Evolutionary conservation across 2,113 vertebrate species (phyloP).

Genomic region (Stigmatopora nigra): DNA sequence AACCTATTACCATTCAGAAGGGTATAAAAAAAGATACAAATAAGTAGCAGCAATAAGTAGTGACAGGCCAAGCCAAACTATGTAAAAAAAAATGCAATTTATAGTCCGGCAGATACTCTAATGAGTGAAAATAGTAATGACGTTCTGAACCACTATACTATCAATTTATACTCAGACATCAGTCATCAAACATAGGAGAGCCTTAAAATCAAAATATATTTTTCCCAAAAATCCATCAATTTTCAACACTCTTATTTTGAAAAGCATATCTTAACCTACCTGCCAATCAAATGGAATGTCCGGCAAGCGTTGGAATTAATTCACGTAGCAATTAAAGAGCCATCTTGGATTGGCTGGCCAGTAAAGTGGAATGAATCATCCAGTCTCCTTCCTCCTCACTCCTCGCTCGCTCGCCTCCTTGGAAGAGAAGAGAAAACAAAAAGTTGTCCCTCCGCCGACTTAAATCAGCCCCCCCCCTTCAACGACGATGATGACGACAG

Average conservation of each 20-base stretch:
- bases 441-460: conserved; percentile 30
- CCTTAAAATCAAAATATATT: background rate
- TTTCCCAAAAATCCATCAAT: background rate
- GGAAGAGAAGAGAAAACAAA: background rate
- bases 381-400: background rate
- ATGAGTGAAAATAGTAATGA: too few relatives aligned
- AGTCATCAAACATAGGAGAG: background rate
- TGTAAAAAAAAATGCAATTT: too few relatives aligned
- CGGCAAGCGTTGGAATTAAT: background rate
- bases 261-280: conserved; percentile 21
- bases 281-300: background rate
- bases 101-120: too few relatives aligned
- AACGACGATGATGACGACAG: background rate
- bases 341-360: background rate
- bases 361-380: background rate
- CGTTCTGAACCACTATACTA: too few relatives aligned
- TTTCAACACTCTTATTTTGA: background rate
- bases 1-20: too few relatives aligned
- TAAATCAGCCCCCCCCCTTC: background rate
- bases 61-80: too few relatives aligned
- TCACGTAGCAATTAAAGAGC: background rate
- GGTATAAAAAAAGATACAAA: too few relatives aligned
- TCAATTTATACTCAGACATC: background rate
- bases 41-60: too few relatives aligned
- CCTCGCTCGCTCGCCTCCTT: background rate